A percentile compares a stretch with the other conserved stretches of the same genome.
Evolutionary conservation across 1,140 invertebrate species (phyloP).

Genomic region (Caenorhabditis briggsae): DNA sequence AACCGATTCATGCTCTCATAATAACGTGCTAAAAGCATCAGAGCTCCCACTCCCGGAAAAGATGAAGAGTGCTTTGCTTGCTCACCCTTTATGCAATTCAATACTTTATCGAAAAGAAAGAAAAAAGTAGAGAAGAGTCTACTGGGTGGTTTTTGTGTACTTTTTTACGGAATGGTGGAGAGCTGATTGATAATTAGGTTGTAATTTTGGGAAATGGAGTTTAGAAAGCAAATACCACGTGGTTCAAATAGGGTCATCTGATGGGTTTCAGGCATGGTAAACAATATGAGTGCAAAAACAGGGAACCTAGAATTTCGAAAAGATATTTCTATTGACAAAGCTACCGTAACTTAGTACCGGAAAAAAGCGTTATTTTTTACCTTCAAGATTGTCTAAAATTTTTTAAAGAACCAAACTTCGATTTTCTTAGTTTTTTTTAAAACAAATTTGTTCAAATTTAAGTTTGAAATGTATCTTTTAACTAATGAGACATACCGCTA

Average conservation of each 20-base stretch:
- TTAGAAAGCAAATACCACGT: background rate
- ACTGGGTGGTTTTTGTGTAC: conserved; percentile 1
- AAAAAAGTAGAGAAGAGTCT: background rate
- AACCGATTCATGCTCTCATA: conserved; percentile 33
- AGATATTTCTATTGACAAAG: too few relatives aligned
- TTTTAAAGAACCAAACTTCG: too few relatives aligned
- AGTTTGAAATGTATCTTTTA: too few relatives aligned
- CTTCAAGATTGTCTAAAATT: too few relatives aligned
- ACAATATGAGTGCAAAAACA: background rate
- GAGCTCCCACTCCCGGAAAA: background rate
- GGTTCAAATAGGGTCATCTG: background rate
- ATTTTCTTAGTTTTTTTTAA: too few relatives aligned
- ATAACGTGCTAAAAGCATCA: conserved; percentile 50
- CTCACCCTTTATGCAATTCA: conserved; percentile 45
- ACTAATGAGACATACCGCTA: too few relatives aligned
- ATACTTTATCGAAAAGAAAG: conserved; percentile 32
- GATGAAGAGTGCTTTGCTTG: background rate
- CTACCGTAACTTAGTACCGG: too few relatives aligned
- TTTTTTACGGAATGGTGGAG: background rate
- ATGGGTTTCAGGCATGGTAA: background rate
- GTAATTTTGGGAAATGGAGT: background rate
- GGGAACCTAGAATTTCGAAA: too few relatives aligned
- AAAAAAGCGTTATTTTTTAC: too few relatives aligned
- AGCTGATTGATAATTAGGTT: conserved; percentile 44
- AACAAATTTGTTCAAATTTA: too few relatives aligned